Evolutionary conservation across 2,113 vertebrate species (phyloP).

Genomic region (Lepidothrix coronata): DNA sequence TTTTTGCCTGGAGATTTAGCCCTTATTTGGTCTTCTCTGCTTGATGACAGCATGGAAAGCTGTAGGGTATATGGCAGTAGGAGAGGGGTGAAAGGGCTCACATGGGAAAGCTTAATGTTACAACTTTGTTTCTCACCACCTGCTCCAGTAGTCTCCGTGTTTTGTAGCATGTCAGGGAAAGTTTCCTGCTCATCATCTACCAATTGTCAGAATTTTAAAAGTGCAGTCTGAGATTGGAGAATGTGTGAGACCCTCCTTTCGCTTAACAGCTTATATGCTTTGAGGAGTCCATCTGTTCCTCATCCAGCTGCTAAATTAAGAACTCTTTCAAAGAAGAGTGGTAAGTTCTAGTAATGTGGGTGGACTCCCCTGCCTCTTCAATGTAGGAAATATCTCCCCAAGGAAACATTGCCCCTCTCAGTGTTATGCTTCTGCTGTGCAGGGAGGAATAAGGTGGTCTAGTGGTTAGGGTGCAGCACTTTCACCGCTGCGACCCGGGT

Average conservation of each 20-base stretch:
- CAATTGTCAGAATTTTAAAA: not conserved
- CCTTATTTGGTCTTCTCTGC: not conserved
- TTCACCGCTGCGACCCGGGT: too few species aligned
- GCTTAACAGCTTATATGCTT: not conserved
- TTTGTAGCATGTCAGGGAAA: accelerated
- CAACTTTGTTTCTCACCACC: not conserved
- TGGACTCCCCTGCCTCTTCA: not conserved
- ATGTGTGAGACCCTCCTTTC: not conserved
- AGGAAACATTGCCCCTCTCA: not conserved
- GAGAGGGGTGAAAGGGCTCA: not conserved
- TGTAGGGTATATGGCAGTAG: not conserved
- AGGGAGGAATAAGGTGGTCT: too few species aligned
- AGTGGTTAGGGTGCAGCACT: too few species aligned
- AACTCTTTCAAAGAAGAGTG: not conserved
- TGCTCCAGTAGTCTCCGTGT: not conserved
- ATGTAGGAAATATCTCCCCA: not conserved
- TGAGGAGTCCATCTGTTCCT: not conserved
- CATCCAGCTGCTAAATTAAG: not conserved
- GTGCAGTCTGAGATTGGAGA: not conserved
- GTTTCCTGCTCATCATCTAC: not conserved
- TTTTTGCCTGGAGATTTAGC: not conserved
- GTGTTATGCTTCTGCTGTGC: not conserved
- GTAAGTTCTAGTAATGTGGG: not conserved
- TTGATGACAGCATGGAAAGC: not conserved
- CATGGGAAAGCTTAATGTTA: not conserved